Conservation (phyloP, 1,140 invertebrate species). For the Ostrea edulis region DNA sequence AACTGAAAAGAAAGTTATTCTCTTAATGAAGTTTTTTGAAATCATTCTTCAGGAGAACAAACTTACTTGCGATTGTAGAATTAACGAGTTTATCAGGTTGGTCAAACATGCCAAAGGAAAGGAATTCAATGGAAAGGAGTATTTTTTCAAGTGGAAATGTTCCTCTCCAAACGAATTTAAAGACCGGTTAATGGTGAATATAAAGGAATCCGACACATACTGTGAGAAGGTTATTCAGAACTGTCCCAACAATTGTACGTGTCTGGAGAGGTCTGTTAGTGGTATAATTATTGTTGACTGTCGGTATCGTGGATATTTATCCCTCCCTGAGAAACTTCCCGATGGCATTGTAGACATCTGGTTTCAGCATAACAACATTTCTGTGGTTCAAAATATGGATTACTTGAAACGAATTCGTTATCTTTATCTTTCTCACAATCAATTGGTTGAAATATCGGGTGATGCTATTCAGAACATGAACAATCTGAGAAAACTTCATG, state of each 20-base stretch:
- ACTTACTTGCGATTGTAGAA: conserved; percentile 64
- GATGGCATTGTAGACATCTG: conserved; percentile 60
- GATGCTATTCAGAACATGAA: conserved; percentile 47
- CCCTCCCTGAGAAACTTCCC: conserved; percentile 58
- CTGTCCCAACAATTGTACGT: conserved; percentile 63
- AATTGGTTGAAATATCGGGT: conserved; percentile 45
- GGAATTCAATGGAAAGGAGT: conserved; percentile 58
- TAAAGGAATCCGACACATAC: conserved; percentile 64
- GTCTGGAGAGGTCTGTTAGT: conserved; percentile 58
- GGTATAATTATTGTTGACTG: conserved; percentile 67
- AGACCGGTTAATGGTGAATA: conserved; percentile 46
- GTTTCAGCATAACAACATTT: conserved; percentile 67
- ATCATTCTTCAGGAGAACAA: conserved; percentile 58
- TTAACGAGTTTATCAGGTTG: conserved; percentile 59
- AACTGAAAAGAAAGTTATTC: conserved; percentile 34
- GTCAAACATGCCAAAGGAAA: conserved; percentile 40
- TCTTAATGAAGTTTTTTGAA: conserved; percentile 63
- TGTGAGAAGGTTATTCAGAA: conserved; percentile 46
- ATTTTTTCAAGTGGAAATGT: conserved; percentile 67
- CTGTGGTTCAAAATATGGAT: conserved; percentile 21
- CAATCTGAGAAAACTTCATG: conserved; percentile 47
- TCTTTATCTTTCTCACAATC: conserved; percentile 58
- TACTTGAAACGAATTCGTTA: conserved; percentile 41
- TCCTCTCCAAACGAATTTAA: conserved; percentile 58
- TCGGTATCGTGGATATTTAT: conserved; percentile 40